Percentiles rank a stretch among this genome's conserved stretches.
phyloP scores from a whole-genome alignment of 2,797 vertebrate genomes.

The Coilia nasus region DNA sequence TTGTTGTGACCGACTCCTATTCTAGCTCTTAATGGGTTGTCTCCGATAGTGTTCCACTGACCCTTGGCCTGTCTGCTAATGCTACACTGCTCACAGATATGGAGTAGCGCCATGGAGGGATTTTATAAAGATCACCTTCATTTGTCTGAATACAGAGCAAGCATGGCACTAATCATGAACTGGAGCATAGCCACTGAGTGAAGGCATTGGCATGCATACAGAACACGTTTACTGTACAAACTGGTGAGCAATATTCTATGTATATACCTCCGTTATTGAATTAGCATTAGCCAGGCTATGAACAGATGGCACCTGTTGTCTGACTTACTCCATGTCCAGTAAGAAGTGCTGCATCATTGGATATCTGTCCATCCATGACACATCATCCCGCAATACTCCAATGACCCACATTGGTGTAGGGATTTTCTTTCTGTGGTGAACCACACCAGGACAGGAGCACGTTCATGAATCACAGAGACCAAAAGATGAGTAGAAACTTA shows the following conservation, averaged over 20 bases:
- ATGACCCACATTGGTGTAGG: conserved; percentile 1
- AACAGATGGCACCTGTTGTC: conserved; percentile 25
- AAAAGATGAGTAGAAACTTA: neutral
- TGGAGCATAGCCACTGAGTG: neutral
- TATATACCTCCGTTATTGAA: conserved; percentile 7
- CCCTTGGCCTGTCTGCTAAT: neutral
- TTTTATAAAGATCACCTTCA: neutral
- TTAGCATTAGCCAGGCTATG: neutral
- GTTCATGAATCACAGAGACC: neutral
- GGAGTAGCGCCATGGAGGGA: neutral
- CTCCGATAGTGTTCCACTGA: neutral
- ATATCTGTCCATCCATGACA: conserved; percentile 16
- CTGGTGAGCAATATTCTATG: conserved; percentile 10
- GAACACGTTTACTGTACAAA: conserved; percentile 3
- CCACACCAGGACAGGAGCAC: neutral
- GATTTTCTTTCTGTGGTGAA: neutral
- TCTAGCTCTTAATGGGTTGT: neutral
- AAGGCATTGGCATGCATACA: neutral
- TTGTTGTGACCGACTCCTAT: conserved; percentile 6
- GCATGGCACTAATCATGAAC: neutral
- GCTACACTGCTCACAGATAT: neutral
- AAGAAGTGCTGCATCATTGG: conserved; percentile 13
- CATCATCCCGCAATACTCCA: neutral
- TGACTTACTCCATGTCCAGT: conserved; percentile 19
- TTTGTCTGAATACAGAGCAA: neutral